Percentiles rank a stretch among this genome's conserved stretches.
phyloP scores from a whole-genome alignment of 2,888 invertebrate genomes.

The Chromoteleia sp. region DNA sequence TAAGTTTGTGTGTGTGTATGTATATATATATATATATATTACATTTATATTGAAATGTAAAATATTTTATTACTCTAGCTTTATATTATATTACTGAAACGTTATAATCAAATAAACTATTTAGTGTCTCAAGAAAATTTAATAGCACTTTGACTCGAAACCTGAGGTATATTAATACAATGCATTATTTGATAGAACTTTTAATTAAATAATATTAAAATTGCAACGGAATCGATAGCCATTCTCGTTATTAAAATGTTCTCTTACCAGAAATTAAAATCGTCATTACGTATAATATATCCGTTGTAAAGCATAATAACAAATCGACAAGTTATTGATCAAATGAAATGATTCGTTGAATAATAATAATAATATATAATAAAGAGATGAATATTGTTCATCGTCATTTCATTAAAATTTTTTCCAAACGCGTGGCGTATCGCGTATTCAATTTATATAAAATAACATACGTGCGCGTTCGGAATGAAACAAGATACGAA shows the following conservation, averaged over 20 bases:
- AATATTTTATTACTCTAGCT: too few species aligned
- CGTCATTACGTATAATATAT: neutral
- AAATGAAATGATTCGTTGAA: neutral
- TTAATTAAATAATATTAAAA: constrained; percentile 10
- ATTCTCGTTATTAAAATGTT: constrained; percentile 1
- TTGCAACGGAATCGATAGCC: constrained; percentile 1
- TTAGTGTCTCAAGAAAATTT: neutral
- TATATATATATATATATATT: too few species aligned
- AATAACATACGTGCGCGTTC: neutral
- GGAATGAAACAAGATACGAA: constrained; percentile 24
- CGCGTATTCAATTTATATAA: constrained; percentile 9
- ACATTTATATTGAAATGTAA: too few species aligned
- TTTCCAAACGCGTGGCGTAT: neutral
- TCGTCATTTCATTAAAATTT: neutral
- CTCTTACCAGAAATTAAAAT: constrained; percentile 10
- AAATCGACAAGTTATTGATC: constrained; percentile 10
- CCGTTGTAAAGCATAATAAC: neutral
- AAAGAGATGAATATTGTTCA: constrained; percentile 8
- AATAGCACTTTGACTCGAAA: neutral
- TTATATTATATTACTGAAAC: too few species aligned
- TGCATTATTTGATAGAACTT: neutral
- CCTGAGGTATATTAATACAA: neutral
- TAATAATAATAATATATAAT: constrained; percentile 9
- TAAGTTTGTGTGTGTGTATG: too few species aligned
- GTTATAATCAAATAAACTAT: neutral